These are phyloP conservation scores for Archilochus colubris DNA, from an alignment of 2,113 vertebrate genomes.

Conservation along the genomic window DNA sequence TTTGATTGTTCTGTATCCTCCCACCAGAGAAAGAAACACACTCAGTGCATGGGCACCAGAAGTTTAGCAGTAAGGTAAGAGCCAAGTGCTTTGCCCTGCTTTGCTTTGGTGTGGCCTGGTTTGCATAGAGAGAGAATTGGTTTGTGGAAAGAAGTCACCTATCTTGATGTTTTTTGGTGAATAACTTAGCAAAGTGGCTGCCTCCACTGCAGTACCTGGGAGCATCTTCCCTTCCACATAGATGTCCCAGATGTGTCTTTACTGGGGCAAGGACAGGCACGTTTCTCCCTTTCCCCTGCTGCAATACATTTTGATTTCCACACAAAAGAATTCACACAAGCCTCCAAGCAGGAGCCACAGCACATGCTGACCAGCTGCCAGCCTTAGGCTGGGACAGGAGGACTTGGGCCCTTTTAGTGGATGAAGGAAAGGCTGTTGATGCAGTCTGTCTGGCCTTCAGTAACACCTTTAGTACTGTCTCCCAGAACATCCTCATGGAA, in stretches of 20 bases:
- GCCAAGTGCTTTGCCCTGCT: neutral
- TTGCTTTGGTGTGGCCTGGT: neutral
- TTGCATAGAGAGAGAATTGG: neutral
- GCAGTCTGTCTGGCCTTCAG: too few relatives aligned
- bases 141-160: neutral
- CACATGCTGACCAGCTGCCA: accelerated
- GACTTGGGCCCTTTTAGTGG: neutral
- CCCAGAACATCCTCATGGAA: too few relatives aligned
- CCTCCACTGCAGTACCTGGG: neutral
- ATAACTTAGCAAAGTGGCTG: neutral
- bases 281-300: neutral
- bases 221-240: neutral
- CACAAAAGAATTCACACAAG: neutral
- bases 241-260: neutral
- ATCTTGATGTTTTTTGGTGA: neutral
- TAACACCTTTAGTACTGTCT: too few relatives aligned
- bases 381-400: neutral
- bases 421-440: too few relatives aligned
- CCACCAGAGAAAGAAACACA: accelerated
- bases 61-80: neutral
- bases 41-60: neutral
- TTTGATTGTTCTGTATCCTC: neutral
- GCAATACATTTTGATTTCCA: neutral
- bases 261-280: accelerated
- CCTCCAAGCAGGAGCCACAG: neutral